Evolutionary conservation across 2,113 vertebrate species (phyloP), one percentile per base, ranked within the genome.

Genomic region (Pteropus alecto): DNA sequence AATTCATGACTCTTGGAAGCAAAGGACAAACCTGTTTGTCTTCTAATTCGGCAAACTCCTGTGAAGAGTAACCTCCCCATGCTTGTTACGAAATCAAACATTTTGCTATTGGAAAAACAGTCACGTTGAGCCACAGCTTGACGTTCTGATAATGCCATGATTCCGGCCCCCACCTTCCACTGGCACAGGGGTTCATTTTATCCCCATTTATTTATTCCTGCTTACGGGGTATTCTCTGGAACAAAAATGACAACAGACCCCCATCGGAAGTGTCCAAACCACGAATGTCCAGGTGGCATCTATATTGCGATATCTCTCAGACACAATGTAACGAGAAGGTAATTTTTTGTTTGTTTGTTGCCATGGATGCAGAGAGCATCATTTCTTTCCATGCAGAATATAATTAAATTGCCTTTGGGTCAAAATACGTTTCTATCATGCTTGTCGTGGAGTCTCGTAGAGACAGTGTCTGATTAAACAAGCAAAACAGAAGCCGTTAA

Each of bases 131-230:
- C 18, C 24, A 13, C 38, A 3, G 3, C 1, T 24, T 11, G 19
- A 35, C 35, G 2, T 28, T 35, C 16, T 35, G 14, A 30, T 28
- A 30, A 4, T 2, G 51, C 43, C 14, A 0, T 12, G 19, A 0
- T 12, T 9, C 46, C 2, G 46, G 11, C 46, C 33, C 12, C 51
- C 4, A 5, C 1, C 3, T 3, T 28, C 22, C 79, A 4, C 0
- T 0, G 22, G 4, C 33, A 43, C 16, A 38, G 0, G 0, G 6
- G 3, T 1, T 9, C 0, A 6, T 61, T 21, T 8, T 7, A 2
- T 6, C 43, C 16, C 21, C 5, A 21, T 24, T 73, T 48, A 6
- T 10, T 51, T 48, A 6, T 10, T 51, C 12, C 54, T 24, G 22
- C n/a, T 18, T 54, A 6, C 18, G 60, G 6, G 9, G 41, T 7